Evolutionary conservation across 2,888 invertebrate genomes (phyloP), one percentile per base, ranked within the genome.

Genomic region (Ornithoptera alexandrae): DNA sequence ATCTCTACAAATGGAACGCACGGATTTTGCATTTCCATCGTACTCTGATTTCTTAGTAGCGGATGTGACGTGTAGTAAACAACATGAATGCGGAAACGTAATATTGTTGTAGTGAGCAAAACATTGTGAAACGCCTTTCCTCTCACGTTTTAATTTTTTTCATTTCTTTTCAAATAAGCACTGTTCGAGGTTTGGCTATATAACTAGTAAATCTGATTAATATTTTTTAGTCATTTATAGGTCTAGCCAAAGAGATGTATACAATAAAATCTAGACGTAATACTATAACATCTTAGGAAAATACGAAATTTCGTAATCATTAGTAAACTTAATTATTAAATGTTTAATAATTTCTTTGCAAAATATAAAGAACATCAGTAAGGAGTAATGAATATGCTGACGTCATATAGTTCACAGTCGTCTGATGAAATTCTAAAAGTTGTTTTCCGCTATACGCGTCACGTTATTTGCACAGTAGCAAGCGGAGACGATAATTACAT

Each of bases 401-500:
- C n/a, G 53, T 53, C 53, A 53, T 30, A 30, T n/a, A 53, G 18
- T 53, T 53, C n/a, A 65, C 30, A 53, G 46, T 70, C 46, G 64
- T 46, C 61, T 67, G 70, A 71, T 22, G 70, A 67, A 67, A 67
- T 62, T 24, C 36, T 39, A 58, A 67, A 61, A 61, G 39, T 59
- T 60, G 62, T 58, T 67, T 67, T 70, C 70, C 70, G 65, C 57
- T 36, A 59, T 65, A 59, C 60, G 63, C 57, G 56, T 63, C 53
- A 46, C 70, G 70, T 71, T 61, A 71, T 67, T 71, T 57, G 70
- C 67, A 68, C 81, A 58, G 30, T 81, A 71, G 81, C 79, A 81
- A 84, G 74, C 77, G 78, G 80, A 74, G 78, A 83, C 81, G 85
- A 77, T 82, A 80, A 84, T 84, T 86, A 83, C 79, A 81, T 83